Conservation (phyloP, 2,113 vertebrate species). For the Alligator mississippiensis region DNA sequence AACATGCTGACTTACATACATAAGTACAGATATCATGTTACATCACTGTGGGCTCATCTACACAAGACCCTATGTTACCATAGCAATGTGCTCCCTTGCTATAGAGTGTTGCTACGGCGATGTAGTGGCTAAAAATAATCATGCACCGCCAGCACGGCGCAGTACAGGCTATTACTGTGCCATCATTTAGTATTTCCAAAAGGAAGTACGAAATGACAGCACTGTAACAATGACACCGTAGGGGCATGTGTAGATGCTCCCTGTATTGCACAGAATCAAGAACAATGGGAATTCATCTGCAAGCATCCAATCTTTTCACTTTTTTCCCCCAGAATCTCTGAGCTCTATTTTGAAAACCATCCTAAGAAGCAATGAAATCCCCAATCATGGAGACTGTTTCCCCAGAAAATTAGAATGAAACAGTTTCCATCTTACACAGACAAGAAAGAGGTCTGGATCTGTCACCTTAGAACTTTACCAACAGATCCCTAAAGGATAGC, state of each 20-base stretch:
- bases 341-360: neutral
- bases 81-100: too few species aligned
- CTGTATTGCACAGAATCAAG: neutral
- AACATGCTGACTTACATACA: neutral
- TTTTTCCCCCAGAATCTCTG: neutral
- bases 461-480: neutral
- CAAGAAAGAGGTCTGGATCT: neutral
- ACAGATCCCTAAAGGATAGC: neutral
- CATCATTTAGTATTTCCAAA: too few species aligned
- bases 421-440: neutral
- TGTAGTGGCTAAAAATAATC: too few species aligned
- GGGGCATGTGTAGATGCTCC: neutral
- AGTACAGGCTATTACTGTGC: too few species aligned
- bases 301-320: neutral
- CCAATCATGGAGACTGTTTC: neutral
- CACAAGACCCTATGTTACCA: too few species aligned
- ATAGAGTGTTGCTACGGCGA: too few species aligned
- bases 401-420: neutral
- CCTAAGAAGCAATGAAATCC: neutral
- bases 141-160: too few species aligned
- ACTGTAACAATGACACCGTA: neutral
- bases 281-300: neutral
- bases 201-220: neutral
- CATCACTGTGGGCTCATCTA: too few species aligned
- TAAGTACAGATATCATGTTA: too few species aligned